Conservation (phyloP, 2,797 vertebrate genomes). For the Coregonus suidteri region DNA sequence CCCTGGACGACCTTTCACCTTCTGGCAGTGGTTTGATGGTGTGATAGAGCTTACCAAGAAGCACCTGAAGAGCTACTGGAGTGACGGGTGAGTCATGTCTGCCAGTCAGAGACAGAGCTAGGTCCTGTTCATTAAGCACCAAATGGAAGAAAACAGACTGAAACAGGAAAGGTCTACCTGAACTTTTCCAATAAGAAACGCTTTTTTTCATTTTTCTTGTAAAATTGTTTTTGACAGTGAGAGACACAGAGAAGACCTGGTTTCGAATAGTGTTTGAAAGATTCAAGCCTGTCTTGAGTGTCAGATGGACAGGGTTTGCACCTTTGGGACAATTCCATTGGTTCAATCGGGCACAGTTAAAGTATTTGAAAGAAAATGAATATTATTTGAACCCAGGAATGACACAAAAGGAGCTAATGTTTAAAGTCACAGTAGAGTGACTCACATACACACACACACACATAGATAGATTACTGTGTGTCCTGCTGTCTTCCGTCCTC, state of each 20-base stretch:
- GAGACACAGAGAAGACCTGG: neutral
- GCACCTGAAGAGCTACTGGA: conserved; percentile 92
- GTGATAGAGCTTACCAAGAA: conserved; percentile 95
- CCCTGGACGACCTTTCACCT: conserved; percentile 90
- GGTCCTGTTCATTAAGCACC: neutral
- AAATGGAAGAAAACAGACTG: neutral
- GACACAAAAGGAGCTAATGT: too few relatives aligned
- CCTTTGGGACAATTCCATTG: too few relatives aligned
- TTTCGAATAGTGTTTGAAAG: neutral
- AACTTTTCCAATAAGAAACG: neutral
- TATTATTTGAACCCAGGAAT: too few relatives aligned
- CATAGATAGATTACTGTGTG: neutral
- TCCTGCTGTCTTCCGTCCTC: conserved; percentile 27
- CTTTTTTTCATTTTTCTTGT: neutral
- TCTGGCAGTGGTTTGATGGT: conserved; percentile 99
- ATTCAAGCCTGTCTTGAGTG: too few relatives aligned
- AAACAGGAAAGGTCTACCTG: neutral
- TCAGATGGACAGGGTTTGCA: too few relatives aligned
- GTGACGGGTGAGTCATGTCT: conserved; percentile 76
- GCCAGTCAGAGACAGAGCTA: neutral
- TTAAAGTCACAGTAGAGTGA: too few relatives aligned
- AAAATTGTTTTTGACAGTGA: neutral
- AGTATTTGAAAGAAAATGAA: too few relatives aligned
- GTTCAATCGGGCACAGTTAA: too few relatives aligned
- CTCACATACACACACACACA: conserved; percentile 5